phyloP scores from a whole-genome alignment of 2,113 vertebrate genomes.

The Thryonomys swinderianus region DNA sequence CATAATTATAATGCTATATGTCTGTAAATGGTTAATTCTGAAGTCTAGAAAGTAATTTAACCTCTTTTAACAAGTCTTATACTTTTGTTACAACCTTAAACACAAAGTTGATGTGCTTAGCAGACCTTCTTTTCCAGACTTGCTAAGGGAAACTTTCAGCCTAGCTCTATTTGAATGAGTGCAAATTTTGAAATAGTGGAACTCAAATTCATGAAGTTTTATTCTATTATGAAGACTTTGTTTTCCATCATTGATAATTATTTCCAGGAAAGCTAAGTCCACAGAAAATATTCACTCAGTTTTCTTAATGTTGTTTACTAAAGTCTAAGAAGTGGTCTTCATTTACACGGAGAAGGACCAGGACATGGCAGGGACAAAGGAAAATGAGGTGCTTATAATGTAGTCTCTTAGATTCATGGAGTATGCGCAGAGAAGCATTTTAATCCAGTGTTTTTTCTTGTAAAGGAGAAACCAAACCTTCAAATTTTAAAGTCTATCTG shows the following conservation, averaged over 20 bases:
- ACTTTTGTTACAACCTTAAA: slow-evolving; percentile 57
- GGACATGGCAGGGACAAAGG: slow-evolving; percentile 46
- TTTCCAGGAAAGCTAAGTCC: slow-evolving; percentile 74
- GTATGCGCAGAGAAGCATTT: slow-evolving; percentile 39
- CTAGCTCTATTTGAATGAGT: slow-evolving; percentile 68
- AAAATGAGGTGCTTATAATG: slow-evolving; percentile 58
- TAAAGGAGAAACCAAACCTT: slow-evolving; percentile 63
- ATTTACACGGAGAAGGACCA: slow-evolving; percentile 26
- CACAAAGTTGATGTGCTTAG: slow-evolving; percentile 64
- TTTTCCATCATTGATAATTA: slow-evolving; percentile 73
- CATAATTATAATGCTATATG: slow-evolving; percentile 14
- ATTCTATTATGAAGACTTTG: slow-evolving; percentile 68
- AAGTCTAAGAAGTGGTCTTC: slow-evolving; percentile 67
- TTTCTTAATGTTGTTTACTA: slow-evolving; percentile 70
- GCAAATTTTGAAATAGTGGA: slow-evolving; percentile 68
- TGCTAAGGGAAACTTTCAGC: slow-evolving; percentile 26
- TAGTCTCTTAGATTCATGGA: slow-evolving; percentile 53
- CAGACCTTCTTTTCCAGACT: slow-evolving; percentile 58
- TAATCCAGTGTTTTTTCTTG: slow-evolving; percentile 63
- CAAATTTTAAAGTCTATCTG: slow-evolving; percentile 62
- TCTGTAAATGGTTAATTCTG: slow-evolving; percentile 37
- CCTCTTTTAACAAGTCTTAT: slow-evolving; percentile 53
- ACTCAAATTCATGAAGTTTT: slow-evolving; percentile 69
- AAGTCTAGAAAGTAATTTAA: slow-evolving; percentile 51
- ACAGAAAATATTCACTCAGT: slow-evolving; percentile 67